Evolutionary conservation across 2,888 invertebrate species (phyloP).

Genomic region (Pristionchus fissidentatus): DNA sequence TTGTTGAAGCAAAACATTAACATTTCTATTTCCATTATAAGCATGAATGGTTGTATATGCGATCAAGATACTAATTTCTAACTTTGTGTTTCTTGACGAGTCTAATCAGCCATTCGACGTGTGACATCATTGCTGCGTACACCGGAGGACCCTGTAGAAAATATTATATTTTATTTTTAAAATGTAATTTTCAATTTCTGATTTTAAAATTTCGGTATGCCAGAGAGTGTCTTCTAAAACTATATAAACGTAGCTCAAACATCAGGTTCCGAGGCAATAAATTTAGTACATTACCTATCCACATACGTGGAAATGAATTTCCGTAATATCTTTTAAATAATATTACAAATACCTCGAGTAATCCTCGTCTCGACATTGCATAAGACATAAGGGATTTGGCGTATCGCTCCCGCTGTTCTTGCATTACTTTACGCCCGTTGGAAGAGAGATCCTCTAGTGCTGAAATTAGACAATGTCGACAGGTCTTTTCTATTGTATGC

Average conservation of each 20-base stretch:
- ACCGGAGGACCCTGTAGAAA: not conserved
- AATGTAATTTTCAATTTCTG: too few relatives aligned
- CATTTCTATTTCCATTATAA: not conserved
- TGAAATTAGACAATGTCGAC: not conserved
- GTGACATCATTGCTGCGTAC: not conserved
- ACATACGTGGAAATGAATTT: too few relatives aligned
- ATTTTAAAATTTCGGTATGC: too few relatives aligned
- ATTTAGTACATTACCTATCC: too few relatives aligned
- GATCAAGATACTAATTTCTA: not conserved
- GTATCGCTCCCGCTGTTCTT: constrained; percentile 20
- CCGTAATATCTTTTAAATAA: too few relatives aligned
- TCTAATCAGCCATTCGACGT: not conserved
- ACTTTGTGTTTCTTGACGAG: not conserved
- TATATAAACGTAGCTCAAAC: too few relatives aligned
- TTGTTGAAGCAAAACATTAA: not conserved
- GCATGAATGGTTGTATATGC: not conserved
- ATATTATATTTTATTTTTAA: not conserved
- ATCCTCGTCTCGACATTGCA: constrained; percentile 7
- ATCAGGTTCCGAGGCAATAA: too few relatives aligned
- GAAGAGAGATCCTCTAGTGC: constrained; percentile 12
- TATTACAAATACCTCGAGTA: not conserved
- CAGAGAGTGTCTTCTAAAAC: too few relatives aligned
- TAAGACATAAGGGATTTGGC: constrained; percentile 35
- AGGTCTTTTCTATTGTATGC: not conserved
- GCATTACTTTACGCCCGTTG: not conserved